phyloP scores from a whole-genome alignment of 2,888 invertebrate species.

The Acanthosepion lycidas region DNA sequence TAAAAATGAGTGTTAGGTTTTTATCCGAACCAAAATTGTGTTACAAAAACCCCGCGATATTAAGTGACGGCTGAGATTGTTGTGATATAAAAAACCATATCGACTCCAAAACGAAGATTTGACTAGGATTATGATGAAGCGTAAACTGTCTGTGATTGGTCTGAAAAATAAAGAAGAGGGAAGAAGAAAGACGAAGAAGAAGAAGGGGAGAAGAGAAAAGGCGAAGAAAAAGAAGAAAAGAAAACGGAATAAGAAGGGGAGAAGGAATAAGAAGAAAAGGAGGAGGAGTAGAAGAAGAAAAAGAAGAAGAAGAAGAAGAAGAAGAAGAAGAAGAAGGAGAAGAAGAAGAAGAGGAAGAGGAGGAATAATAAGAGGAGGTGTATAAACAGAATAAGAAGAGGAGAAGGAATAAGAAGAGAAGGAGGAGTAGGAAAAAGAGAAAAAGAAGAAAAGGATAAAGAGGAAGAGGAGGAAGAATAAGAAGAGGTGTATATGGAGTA shows the following conservation, averaged over 20 bases:
- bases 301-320: background rate
- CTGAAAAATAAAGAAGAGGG: background rate
- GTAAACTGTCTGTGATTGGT: background rate
- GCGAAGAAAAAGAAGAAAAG: background rate
- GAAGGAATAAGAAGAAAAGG: fast-evolving
- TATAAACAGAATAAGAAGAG: background rate
- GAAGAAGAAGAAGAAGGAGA: too few relatives aligned
- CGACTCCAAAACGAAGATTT: background rate
- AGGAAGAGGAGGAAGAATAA: background rate
- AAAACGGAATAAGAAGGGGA: background rate
- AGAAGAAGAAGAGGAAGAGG: too few relatives aligned
- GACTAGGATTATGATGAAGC: background rate
- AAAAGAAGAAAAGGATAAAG: too few relatives aligned
- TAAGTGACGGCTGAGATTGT: too few relatives aligned
- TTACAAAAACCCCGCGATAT: too few relatives aligned
- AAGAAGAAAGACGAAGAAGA: background rate
- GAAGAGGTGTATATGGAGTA: too few relatives aligned
- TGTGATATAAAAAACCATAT: too few relatives aligned
- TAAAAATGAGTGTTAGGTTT: too few relatives aligned
- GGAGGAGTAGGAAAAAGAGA: too few relatives aligned
- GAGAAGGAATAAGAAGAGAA: too few relatives aligned
- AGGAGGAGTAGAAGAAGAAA: fast-evolving
- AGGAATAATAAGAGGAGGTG: too few relatives aligned
- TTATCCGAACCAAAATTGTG: too few relatives aligned
- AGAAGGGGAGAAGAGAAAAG: background rate